These are phyloP conservation scores for Zaprionus ornatus DNA, from an alignment of 1,140 invertebrate species.

Conservation along the genomic window DNA sequence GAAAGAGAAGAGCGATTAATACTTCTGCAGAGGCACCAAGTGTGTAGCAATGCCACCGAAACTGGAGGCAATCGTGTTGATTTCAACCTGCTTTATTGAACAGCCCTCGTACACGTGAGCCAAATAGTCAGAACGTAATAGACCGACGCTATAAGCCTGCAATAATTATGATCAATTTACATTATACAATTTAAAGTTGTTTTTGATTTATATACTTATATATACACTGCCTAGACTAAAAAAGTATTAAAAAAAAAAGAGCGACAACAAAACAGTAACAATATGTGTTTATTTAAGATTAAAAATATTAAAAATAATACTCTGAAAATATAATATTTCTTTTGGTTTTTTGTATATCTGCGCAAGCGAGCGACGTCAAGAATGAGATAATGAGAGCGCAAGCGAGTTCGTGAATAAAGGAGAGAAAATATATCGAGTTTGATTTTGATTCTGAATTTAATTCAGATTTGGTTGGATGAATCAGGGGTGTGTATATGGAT, in stretches of 20 bases:
- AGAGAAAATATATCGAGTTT: neutral
- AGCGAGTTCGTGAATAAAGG: neutral
- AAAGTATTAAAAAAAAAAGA: constrained; percentile 13
- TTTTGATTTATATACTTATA: constrained; percentile 10
- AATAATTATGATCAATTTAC: constrained; percentile 82
- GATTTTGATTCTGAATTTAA: neutral
- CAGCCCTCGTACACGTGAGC: constrained; percentile 86
- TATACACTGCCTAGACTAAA: constrained; percentile 53
- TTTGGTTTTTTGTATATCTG: neutral
- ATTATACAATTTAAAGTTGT: constrained; percentile 55
- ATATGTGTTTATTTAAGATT: neutral
- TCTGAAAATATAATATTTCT: neutral
- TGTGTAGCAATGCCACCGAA: constrained; percentile 88
- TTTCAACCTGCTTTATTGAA: constrained; percentile 90
- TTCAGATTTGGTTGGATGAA: constrained; percentile 7
- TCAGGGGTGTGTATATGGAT: neutral
- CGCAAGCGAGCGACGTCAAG: neutral
- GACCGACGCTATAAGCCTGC: constrained; percentile 85
- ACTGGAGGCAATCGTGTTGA: constrained; percentile 90
- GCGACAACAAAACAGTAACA: constrained; percentile 13
- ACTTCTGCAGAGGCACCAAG: constrained; percentile 88
- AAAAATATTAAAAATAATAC: constrained; percentile 4
- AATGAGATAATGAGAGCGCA: constrained; percentile 8
- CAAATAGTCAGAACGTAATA: constrained; percentile 91
- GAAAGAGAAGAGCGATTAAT: constrained; percentile 82